Percentiles rank a stretch among this genome's conserved stretches.
These are phyloP conservation scores for Stomatorhinus walkeri DNA, from an alignment of 2,797 vertebrate species.

Conservation along the genomic window DNA sequence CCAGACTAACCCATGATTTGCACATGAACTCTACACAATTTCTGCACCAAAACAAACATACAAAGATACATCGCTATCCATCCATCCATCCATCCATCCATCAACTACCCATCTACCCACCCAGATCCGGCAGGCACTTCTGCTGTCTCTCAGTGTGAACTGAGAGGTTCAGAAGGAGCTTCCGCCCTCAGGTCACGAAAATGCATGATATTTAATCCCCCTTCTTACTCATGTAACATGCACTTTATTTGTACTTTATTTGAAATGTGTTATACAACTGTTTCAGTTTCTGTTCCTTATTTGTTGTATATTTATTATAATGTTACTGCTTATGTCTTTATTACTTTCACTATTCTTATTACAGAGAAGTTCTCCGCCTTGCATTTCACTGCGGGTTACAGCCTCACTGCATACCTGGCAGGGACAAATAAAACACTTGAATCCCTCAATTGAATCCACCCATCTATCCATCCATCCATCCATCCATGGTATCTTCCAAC, in stretches of 20 bases:
- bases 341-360: neutral
- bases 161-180: neutral
- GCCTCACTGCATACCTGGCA: neutral
- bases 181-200: neutral
- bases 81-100: neutral
- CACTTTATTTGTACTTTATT: neutral
- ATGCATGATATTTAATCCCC: neutral
- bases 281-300: neutral
- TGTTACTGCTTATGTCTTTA: neutral
- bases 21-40: neutral
- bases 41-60: neutral
- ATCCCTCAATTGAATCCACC: neutral
- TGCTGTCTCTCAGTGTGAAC: neutral
- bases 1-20: neutral
- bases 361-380: neutral
- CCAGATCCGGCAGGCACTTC: neutral
- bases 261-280: neutral
- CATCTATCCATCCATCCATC: neutral
- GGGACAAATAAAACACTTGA: neutral
- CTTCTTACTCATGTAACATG: neutral
- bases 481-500: neutral
- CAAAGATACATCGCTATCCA: neutral
- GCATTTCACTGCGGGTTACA: neutral
- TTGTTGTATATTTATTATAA: neutral
- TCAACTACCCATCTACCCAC: neutral